A percentile compares a stretch with the other conserved stretches of the same genome.
These are phyloP conservation scores for Megalurothrips usitatus DNA, from an alignment of 2,888 invertebrate species.

Conservation along the genomic window DNA sequence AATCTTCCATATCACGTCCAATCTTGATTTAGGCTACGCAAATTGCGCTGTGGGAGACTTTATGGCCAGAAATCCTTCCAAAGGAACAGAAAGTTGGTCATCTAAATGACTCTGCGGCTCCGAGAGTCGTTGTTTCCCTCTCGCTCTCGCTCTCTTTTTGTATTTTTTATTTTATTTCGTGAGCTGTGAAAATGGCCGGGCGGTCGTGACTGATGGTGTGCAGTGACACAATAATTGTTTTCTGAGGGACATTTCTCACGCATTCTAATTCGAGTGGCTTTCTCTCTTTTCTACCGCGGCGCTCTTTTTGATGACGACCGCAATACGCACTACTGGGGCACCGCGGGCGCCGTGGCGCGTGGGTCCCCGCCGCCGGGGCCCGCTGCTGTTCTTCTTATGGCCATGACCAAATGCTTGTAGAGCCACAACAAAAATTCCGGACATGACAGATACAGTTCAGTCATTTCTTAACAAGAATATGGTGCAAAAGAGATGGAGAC, in stretches of 20 bases:
- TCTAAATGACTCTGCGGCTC: background rate
- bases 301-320: too few species aligned
- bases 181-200: background rate
- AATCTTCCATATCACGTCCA: conserved; percentile 2
- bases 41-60: conserved; percentile 24
- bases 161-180: too few species aligned
- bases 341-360: too few species aligned
- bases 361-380: too few species aligned
- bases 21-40: conserved; percentile 3
- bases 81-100: conserved; percentile 17
- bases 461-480: too few species aligned
- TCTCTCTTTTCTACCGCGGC: background rate
- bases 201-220: background rate
- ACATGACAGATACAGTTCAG: too few species aligned
- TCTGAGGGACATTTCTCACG: background rate
- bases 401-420: too few species aligned
- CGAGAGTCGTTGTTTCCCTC: background rate
- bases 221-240: conserved; percentile 23
- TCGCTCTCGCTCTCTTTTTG: too few species aligned
- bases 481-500: too few species aligned
- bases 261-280: background rate
- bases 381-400: too few species aligned
- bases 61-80: background rate
- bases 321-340: too few species aligned
- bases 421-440: too few species aligned